phyloP scores from a whole-genome alignment of 2,113 vertebrate genomes.

The Malurus alboscapulatus region DNA sequence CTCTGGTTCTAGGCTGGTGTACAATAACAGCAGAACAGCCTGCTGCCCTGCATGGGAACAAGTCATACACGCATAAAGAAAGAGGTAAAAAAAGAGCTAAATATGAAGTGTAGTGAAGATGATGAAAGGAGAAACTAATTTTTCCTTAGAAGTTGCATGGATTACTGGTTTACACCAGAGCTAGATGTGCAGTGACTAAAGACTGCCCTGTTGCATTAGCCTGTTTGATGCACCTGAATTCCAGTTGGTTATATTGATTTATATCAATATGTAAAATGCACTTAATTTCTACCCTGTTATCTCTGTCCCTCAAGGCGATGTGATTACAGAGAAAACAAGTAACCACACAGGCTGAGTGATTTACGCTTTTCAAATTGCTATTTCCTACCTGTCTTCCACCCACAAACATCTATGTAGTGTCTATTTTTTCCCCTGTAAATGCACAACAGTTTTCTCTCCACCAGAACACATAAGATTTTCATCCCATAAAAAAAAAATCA shows the following conservation, averaged over 20 bases:
- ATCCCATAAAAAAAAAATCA: background rate
- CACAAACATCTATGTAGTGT: background rate
- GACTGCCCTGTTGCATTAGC: background rate
- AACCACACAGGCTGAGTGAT: background rate
- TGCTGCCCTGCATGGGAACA: background rate
- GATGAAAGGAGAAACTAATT: background rate
- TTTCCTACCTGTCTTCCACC: background rate
- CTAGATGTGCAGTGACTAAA: background rate
- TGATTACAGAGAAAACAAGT: background rate
- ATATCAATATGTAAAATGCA: background rate
- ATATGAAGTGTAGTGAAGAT: background rate
- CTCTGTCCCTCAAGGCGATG: fast-evolving
- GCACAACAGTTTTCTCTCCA: background rate
- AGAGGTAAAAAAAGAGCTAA: background rate
- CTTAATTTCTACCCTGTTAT: background rate
- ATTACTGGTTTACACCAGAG: background rate
- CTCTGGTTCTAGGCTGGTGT: background rate
- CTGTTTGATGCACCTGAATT: background rate
- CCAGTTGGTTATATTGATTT: background rate
- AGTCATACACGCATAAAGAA: background rate
- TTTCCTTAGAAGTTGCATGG: background rate
- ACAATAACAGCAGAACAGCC: background rate
- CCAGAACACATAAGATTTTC: background rate
- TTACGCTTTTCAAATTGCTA: background rate
- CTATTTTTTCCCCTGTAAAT: background rate